phyloP scores from a whole-genome alignment of 1,140 invertebrate genomes.

The Cotesia typhae region DNA sequence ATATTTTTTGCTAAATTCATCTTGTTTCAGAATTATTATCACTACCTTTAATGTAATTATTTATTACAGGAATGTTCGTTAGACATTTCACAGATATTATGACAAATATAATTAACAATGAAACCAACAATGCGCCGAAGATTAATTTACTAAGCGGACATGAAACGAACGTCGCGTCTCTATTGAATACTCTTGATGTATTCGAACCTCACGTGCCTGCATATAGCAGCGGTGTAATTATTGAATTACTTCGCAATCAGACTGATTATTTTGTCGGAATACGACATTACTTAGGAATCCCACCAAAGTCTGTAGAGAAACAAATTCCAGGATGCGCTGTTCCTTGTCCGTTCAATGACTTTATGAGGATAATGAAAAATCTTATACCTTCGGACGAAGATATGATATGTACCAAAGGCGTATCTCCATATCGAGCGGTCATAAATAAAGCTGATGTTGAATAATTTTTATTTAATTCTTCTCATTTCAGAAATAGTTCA shows the following conservation, averaged over 20 bases:
- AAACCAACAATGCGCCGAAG: conserved; percentile 57
- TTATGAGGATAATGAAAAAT: conserved; percentile 31
- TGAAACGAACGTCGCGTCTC: conserved; percentile 75
- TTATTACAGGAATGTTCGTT: conserved; percentile 60
- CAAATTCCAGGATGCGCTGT: conserved; percentile 69
- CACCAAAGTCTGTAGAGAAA: conserved; percentile 59
- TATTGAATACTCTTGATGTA: conserved; percentile 72
- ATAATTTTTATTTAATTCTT: neutral
- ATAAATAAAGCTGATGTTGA: neutral
- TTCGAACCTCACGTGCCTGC: conserved; percentile 70
- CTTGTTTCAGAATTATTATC: neutral
- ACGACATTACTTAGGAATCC: conserved; percentile 58
- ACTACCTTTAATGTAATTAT: neutral
- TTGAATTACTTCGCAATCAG: conserved; percentile 50
- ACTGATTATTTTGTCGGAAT: conserved; percentile 45
- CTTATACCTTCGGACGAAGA: conserved; percentile 43
- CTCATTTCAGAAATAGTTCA: too few relatives aligned
- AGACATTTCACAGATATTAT: conserved; percentile 66
- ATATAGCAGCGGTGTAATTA: conserved; percentile 64
- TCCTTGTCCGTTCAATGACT: conserved; percentile 66
- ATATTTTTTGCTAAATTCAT: neutral
- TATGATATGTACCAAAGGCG: conserved; percentile 35
- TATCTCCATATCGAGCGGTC: too few relatives aligned
- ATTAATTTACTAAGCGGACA: conserved; percentile 73
- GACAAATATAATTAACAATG: conserved; percentile 54